A percentile compares a stretch with the other conserved stretches of the same genome.
Conservation (phyloP, 2,797 vertebrate species). For the Thripadectes ignobilis region DNA sequence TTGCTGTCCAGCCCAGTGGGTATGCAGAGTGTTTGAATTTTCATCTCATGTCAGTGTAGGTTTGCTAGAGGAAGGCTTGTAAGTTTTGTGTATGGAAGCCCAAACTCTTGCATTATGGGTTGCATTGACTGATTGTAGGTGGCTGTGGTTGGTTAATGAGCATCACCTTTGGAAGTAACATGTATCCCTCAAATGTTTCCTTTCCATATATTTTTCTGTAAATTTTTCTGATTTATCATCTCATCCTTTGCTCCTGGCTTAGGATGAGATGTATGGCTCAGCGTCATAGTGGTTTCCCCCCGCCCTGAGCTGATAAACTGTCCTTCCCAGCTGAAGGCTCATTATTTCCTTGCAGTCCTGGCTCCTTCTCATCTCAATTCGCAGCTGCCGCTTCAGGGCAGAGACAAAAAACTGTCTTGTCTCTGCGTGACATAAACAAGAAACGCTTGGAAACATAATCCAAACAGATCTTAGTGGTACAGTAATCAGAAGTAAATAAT, state of each 20-base stretch:
- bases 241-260: not conserved
- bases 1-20: rapidly evolving
- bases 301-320: not conserved
- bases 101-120: not conserved
- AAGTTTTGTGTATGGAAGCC: not conserved
- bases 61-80: not conserved
- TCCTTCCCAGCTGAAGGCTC: not conserved
- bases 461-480: not conserved
- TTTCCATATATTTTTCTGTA: not conserved
- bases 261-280: not conserved
- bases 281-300: rapidly evolving
- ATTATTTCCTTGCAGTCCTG: not conserved
- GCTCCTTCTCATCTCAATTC: not conserved
- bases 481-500: not conserved
- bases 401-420: not conserved
- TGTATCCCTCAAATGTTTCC: not conserved
- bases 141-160: not conserved
- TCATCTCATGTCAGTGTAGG: not conserved
- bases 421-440: not conserved
- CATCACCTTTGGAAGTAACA: not conserved
- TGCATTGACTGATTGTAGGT: not conserved
- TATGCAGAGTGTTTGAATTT: not conserved
- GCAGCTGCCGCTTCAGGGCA: not conserved
- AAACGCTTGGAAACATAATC: not conserved
- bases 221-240: not conserved